Evolutionary conservation across 2,797 vertebrate genomes (phyloP).

Genomic region (Strix occidentalis): DNA sequence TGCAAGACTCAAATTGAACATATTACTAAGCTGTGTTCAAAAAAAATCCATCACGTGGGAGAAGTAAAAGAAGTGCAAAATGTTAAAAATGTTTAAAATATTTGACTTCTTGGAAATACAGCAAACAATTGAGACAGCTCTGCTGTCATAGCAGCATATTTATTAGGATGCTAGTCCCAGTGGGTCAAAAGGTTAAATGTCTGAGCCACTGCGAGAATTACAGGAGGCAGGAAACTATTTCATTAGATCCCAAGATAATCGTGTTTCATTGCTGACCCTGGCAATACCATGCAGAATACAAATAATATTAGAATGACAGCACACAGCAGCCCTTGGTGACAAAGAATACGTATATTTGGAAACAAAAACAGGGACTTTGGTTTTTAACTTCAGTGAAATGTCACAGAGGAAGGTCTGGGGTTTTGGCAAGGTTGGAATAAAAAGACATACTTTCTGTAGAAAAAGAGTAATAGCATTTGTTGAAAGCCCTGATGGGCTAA

Average conservation of each 20-base stretch:
- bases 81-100: background rate
- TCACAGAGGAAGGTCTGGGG: background rate
- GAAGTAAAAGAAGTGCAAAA: background rate
- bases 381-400: background rate
- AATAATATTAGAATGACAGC: slow-evolving; percentile 34
- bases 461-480: background rate
- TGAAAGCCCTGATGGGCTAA: background rate
- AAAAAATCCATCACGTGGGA: background rate
- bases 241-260: slow-evolving; percentile 51
- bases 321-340: background rate
- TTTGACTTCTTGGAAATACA: background rate
- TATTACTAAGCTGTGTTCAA: background rate
- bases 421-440: background rate
- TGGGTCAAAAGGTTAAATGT: slow-evolving; percentile 42
- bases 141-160: slow-evolving; percentile 16
- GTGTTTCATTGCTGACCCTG: slow-evolving; percentile 8
- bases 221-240: slow-evolving; percentile 45
- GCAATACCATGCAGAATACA: background rate
- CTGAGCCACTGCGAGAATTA: slow-evolving; percentile 23
- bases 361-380: background rate
- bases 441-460: background rate
- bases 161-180: background rate
- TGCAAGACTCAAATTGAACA: background rate
- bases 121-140: background rate
- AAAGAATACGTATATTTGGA: background rate